A percentile compares a stretch with the other conserved stretches of the same genome.
phyloP scores from a whole-genome alignment of 2,113 vertebrate genomes.

The Pygathrix nemaeus region DNA sequence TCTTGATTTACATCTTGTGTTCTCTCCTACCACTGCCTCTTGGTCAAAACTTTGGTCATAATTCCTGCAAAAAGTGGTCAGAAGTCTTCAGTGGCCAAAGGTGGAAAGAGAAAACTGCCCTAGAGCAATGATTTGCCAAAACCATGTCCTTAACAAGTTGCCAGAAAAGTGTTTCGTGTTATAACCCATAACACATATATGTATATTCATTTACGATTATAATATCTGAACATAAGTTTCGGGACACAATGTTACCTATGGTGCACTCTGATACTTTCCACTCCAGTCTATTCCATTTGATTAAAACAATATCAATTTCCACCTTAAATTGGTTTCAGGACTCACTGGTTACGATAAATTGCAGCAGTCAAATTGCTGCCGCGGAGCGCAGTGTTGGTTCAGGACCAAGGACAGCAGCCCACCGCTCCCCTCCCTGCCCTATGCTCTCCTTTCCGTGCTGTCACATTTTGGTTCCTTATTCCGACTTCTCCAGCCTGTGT shows the following conservation, averaged over 20 bases:
- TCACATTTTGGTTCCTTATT: background rate
- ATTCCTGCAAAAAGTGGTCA: background rate
- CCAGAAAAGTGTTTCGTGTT: background rate
- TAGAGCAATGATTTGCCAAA: background rate
- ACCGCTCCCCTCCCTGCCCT: fast-evolving
- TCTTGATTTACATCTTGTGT: background rate
- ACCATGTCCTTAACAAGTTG: background rate
- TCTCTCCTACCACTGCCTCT: background rate
- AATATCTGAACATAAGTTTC: background rate
- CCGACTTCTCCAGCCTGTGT: background rate
- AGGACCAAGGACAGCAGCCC: slow-evolving; percentile 13
- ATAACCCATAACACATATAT: background rate
- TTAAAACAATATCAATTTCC: background rate
- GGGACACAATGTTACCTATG: background rate
- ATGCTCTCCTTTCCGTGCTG: background rate
- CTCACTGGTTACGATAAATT: background rate
- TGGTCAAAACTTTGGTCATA: background rate
- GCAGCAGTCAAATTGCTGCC: background rate
- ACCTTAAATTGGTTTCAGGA: background rate
- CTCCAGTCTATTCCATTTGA: background rate
- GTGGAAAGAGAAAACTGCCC: background rate
- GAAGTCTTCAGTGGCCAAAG: background rate
- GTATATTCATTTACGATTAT: background rate
- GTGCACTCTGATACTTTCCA: background rate
- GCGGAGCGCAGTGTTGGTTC: background rate